A percentile compares a stretch with the other conserved stretches of the same genome.
phyloP scores from a whole-genome alignment of 2,113 vertebrate genomes.

The Perognathus longimembris region DNA sequence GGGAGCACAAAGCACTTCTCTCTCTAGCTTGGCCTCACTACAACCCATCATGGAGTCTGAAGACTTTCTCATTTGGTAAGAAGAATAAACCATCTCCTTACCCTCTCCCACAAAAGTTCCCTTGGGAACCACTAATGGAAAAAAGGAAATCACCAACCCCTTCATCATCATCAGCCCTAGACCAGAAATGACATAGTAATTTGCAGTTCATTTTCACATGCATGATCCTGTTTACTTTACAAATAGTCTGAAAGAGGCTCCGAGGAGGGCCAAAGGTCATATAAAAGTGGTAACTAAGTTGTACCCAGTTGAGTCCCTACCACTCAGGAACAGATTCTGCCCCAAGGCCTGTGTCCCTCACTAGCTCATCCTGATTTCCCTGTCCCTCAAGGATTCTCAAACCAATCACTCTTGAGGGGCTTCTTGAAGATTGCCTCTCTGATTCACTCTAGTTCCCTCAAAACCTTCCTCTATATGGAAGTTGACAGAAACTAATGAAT shows the following conservation, averaged over 20 bases:
- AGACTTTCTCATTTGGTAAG: conserved; percentile 48
- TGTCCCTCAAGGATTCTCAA: not conserved
- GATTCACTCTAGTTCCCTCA: not conserved
- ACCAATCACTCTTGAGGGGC: not conserved
- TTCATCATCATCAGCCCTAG: conserved; percentile 53
- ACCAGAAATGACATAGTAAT: conserved; percentile 59
- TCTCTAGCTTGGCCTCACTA: conserved; percentile 16
- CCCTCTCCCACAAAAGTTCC: conserved; percentile 28
- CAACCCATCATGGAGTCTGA: not conserved
- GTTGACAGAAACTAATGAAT: not conserved
- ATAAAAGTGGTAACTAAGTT: conserved; percentile 5
- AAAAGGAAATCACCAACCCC: conserved; percentile 41
- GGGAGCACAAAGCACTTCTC: not conserved
- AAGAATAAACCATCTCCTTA: conserved; percentile 35
- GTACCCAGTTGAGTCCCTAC: not conserved
- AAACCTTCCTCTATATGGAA: not conserved
- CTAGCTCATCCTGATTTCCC: not conserved
- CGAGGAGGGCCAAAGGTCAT: conserved; percentile 38
- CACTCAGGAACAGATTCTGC: not conserved
- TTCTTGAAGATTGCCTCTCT: not conserved
- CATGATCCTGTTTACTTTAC: conserved; percentile 62
- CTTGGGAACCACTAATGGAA: conserved; percentile 21
- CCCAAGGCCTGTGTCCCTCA: not conserved
- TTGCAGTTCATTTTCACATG: conserved; percentile 41
- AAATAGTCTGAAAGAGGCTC: conserved; percentile 51